A percentile compares a stretch with the other conserved stretches of the same genome.
Conservation (phyloP, 2,797 vertebrate genomes). For the Myioborus miniatus region DNA sequence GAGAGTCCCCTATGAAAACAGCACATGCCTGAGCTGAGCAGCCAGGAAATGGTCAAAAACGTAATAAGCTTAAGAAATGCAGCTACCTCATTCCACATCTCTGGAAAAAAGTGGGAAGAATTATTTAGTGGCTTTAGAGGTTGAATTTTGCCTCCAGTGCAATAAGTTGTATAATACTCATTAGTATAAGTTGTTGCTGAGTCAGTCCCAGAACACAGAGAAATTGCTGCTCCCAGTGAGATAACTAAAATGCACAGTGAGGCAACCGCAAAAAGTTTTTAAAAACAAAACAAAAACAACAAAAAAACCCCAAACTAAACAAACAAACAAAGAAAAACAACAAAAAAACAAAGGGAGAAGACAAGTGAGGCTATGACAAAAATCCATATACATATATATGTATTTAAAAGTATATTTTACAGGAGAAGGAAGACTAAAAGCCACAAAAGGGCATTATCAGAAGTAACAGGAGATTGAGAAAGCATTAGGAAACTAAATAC, state of each 20-base stretch:
- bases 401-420: neutral
- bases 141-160: neutral
- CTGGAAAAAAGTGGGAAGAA: neutral
- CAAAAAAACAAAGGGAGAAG: neutral
- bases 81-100: neutral
- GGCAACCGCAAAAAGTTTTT: neutral
- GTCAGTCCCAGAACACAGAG: neutral
- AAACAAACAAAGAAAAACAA: neutral
- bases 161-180: neutral
- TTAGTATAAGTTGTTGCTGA: neutral
- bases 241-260: neutral
- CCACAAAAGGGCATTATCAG: neutral
- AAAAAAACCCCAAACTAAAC: no score
- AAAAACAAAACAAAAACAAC: neutral
- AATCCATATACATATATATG: neutral
- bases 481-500: neutral
- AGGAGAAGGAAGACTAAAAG: neutral
- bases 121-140: neutral
- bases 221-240: neutral
- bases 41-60: rapidly evolving
- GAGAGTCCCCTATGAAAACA: neutral
- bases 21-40: rapidly evolving
- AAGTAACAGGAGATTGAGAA: neutral
- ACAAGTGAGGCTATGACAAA: neutral
- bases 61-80: neutral